These are phyloP conservation scores for Pteronura brasiliensis DNA, from an alignment of 2,113 vertebrate genomes.

Conservation along the genomic window DNA sequence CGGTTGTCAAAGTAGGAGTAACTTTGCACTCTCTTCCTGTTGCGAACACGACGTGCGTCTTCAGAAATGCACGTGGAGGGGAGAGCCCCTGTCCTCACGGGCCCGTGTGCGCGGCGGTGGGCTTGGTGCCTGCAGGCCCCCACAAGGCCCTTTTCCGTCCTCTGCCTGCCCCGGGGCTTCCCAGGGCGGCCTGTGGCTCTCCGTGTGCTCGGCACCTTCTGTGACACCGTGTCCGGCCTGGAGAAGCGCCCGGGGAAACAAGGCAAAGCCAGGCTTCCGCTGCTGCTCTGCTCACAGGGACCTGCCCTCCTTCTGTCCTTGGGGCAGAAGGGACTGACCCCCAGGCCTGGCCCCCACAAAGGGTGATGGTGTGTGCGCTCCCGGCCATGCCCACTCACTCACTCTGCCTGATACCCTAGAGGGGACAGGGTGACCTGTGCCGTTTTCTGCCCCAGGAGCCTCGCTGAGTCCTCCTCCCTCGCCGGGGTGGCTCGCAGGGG, in stretches of 20 bases:
- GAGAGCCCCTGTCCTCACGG: background rate
- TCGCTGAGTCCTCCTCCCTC: background rate
- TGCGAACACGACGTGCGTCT: rapidly evolving
- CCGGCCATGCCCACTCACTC: background rate
- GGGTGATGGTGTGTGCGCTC: background rate
- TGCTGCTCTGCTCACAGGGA: rapidly evolving
- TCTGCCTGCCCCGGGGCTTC: rapidly evolving
- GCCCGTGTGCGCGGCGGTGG: background rate
- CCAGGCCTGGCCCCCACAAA: background rate
- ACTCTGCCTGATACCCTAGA: rapidly evolving
- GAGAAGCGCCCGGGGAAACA: rapidly evolving
- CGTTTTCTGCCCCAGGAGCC: rapidly evolving
- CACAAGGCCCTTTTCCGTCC: rapidly evolving
- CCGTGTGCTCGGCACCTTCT: rapidly evolving
- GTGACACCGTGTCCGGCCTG: rapidly evolving
- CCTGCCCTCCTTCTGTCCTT: rapidly evolving
- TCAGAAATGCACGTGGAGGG: background rate
- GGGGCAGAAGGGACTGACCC: background rate
- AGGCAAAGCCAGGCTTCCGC: background rate
- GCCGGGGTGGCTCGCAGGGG: rapidly evolving
- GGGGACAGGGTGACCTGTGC: background rate
- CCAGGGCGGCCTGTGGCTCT: rapidly evolving
- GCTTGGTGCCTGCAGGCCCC: background rate
- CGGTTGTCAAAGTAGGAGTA: background rate
- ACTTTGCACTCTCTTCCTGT: background rate